Evolutionary conservation across 2,113 vertebrate genomes (phyloP).

Genomic region (Agelaius phoeniceus): DNA sequence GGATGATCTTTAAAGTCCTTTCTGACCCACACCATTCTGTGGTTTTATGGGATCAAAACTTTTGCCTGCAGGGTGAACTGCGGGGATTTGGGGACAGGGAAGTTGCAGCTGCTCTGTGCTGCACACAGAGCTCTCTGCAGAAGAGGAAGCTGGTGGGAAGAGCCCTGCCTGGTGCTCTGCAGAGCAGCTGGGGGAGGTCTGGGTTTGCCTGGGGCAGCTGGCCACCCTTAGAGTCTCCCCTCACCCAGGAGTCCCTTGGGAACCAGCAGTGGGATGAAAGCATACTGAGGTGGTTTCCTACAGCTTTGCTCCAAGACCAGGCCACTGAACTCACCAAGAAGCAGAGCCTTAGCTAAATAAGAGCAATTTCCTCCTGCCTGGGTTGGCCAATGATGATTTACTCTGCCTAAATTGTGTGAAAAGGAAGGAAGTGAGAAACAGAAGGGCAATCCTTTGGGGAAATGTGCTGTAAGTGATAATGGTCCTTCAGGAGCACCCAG

Average conservation of each 20-base stretch:
- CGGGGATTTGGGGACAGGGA: background rate
- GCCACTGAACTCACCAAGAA: background rate
- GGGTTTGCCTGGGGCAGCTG: background rate
- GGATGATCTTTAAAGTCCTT: rapidly evolving
- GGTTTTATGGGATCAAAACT: background rate
- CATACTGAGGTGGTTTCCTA: background rate
- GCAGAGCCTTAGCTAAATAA: background rate
- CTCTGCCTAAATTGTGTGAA: background rate
- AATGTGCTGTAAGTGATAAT: rapidly evolving
- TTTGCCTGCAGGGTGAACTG: background rate
- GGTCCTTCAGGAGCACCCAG: background rate
- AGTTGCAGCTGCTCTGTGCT: background rate
- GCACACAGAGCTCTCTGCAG: background rate
- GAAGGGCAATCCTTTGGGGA: background rate
- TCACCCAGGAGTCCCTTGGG: background rate
- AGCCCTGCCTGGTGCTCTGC: background rate
- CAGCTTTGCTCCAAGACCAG: background rate
- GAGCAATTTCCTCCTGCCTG: background rate
- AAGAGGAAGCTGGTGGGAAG: background rate
- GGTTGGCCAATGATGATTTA: background rate
- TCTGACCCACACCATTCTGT: background rate
- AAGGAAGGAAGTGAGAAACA: background rate
- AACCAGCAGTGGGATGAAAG: background rate
- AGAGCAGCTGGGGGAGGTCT: background rate
- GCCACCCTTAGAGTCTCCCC: background rate